Evolutionary conservation across 2,888 invertebrate genomes (phyloP).

Genomic region (Carabus problematicus): DNA sequence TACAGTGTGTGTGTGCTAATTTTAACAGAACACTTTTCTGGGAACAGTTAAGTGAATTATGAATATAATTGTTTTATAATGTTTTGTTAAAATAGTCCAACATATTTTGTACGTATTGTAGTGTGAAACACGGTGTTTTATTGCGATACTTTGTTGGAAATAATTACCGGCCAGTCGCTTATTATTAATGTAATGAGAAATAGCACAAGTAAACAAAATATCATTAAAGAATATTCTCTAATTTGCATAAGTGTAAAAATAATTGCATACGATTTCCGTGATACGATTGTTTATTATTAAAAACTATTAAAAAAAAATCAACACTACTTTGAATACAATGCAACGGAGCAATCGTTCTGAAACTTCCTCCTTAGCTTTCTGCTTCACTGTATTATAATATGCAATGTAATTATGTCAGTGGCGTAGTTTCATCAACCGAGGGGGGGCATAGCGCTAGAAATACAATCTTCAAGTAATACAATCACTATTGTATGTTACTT

Average conservation of each 20-base stretch:
- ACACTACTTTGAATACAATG: conserved; percentile 30
- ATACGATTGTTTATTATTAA: conserved; percentile 28
- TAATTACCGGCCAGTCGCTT: no score
- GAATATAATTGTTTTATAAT: not conserved
- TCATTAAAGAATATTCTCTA: no score
- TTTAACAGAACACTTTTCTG: not conserved
- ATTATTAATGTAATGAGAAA: no score
- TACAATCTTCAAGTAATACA: no score
- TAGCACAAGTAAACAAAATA: no score
- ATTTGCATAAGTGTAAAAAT: no score
- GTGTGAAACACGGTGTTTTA: no score
- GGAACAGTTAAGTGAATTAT: not conserved
- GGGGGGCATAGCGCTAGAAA: no score
- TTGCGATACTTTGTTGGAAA: no score
- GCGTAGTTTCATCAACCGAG: not conserved
- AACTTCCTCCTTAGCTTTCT: conserved; percentile 27
- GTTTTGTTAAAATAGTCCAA: not conserved
- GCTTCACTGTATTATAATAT: conserved; percentile 23
- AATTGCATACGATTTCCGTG: conserved; percentile 9
- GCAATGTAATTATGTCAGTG: conserved; percentile 24
- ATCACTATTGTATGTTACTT: no score
- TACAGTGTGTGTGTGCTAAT: no score
- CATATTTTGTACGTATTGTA: no score
- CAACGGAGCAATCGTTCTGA: conserved; percentile 21
- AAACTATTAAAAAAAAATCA: conserved; percentile 23